Conservation (phyloP, 2,797 vertebrate species). For the Malurus leucopterus region DNA sequence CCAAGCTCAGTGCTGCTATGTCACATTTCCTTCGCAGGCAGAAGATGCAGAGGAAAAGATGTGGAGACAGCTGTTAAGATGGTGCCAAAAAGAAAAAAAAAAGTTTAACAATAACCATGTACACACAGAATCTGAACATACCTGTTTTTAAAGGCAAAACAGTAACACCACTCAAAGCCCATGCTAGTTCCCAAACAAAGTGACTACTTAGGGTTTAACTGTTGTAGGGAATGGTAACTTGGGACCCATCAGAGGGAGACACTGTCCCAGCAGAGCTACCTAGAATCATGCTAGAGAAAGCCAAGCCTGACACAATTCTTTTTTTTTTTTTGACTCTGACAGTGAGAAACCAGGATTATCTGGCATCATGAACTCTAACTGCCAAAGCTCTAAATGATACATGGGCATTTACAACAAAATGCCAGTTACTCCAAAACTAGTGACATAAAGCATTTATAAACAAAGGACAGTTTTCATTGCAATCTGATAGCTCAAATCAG, state of each 20-base stretch:
- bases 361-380: neutral
- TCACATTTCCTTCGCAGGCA: neutral
- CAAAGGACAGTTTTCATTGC: neutral
- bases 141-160: neutral
- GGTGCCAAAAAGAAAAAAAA: neutral
- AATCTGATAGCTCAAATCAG: neutral
- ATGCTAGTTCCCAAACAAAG: neutral
- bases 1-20: neutral
- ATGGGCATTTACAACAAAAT: neutral
- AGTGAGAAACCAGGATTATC: neutral
- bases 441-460: neutral
- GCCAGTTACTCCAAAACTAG: neutral
- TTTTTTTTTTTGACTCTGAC: neutral
- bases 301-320: no score
- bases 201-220: neutral
- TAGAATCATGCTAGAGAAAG: neutral
- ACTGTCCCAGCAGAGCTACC: neutral
- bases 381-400: accelerated
- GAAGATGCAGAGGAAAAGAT: neutral
- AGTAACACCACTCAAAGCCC: neutral
- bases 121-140: neutral
- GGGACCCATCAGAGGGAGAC: accelerated
- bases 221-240: neutral
- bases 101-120: neutral
- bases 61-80: neutral